phyloP scores from a whole-genome alignment of 1,140 invertebrate genomes.

The Pseudomyrmex dendroicus region DNA sequence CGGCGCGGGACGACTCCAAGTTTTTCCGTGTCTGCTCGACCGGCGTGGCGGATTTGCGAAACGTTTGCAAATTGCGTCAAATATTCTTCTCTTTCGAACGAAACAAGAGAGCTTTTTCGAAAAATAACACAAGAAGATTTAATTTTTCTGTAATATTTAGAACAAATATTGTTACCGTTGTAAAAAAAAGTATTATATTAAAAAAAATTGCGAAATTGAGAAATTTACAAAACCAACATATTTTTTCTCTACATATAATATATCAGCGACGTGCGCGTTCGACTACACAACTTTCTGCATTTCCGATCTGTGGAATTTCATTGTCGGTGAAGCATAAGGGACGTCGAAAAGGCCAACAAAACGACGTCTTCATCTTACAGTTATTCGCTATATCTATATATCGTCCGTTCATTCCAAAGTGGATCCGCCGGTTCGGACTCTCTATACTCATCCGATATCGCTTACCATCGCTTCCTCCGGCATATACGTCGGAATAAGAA shows the following conservation, averaged over 20 bases:
- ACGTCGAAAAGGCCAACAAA: constrained; percentile 8
- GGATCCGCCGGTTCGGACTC: neutral
- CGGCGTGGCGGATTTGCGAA: too few species aligned
- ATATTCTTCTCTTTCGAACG: too few species aligned
- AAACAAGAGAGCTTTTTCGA: too few species aligned
- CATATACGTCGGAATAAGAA: constrained; percentile 23
- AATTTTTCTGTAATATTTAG: too few species aligned
- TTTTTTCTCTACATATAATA: too few species aligned
- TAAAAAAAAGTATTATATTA: too few species aligned
- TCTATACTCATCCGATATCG: constrained; percentile 35
- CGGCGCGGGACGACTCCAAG: constrained; percentile 1
- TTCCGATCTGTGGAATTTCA: constrained; percentile 1
- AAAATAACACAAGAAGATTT: too few species aligned
- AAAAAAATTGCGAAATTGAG: too few species aligned
- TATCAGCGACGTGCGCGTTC: too few species aligned
- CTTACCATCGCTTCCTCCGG: neutral
- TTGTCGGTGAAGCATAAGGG: neutral
- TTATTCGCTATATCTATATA: neutral
- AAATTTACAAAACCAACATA: too few species aligned
- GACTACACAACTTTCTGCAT: neutral
- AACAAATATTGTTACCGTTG: too few species aligned
- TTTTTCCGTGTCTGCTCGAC: constrained; percentile 19
- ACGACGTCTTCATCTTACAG: constrained; percentile 4
- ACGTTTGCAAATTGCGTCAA: too few species aligned
- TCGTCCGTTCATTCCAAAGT: neutral